Percentiles rank a stretch among this genome's conserved stretches.
These are phyloP conservation scores for Apteryx owenii DNA, from an alignment of 2,113 vertebrate genomes.

Conservation along the genomic window DNA sequence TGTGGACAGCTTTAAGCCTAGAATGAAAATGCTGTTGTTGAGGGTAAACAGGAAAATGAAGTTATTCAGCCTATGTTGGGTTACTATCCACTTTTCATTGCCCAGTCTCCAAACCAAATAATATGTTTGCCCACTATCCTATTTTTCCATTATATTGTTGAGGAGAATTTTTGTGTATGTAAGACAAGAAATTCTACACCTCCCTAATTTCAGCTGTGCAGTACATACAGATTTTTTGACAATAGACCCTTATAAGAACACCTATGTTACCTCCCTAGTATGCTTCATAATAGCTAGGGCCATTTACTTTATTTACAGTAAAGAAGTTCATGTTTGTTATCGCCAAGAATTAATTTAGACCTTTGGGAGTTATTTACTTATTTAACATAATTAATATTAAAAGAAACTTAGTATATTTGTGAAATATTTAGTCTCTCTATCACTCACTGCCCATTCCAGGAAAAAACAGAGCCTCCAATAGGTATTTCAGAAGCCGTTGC, in stretches of 20 bases:
- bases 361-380: background rate
- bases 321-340: background rate
- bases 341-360: background rate
- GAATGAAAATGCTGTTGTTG: background rate
- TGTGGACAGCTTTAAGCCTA: background rate
- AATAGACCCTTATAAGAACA: background rate
- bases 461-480: background rate
- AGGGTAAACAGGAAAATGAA: background rate
- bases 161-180: background rate
- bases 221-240: background rate
- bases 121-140: background rate
- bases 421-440: background rate
- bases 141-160: background rate
- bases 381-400: background rate
- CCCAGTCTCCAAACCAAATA: background rate
- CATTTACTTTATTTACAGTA: background rate
- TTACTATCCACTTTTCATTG: background rate
- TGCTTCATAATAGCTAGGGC: background rate
- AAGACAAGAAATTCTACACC: background rate
- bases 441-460: background rate
- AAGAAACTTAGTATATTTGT: background rate
- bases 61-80: background rate
- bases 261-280: background rate
- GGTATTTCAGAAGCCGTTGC: background rate
- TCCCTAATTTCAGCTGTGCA: background rate